Base-by-base conservation (phyloP, 1,140 invertebrate species). In the Xylocopa sonorina region DNA sequence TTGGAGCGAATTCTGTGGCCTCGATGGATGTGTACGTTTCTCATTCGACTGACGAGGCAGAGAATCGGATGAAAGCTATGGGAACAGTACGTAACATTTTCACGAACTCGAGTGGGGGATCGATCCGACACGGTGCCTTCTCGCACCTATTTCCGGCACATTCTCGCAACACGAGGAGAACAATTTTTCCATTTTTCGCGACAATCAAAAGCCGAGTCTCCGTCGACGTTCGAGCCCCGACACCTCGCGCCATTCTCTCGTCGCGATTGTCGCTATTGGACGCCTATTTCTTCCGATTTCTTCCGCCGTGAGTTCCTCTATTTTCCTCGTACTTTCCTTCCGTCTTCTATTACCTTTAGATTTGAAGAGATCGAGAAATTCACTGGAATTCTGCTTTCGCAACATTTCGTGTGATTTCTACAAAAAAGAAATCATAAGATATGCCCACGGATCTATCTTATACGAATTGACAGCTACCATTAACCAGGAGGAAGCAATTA, bases 151-250 rank as follows among this genome's bases (percentile, higher is more conserved):
- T 83, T 77, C 78, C 73, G 57, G 62, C 69, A 58, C 41, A 68
- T 43, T 74, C 72, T 55, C 51, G 43, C 63, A n/a, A 51, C 18
- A 34, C 71, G 58, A 38, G 68, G 50, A 53, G 27, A 74, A 84
- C 82, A 78, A 85, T 85, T 85, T 85, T 81, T 79, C 83, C 58
- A 82, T 85, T 85, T 85, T 72, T 57, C 48, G 38, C 29, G 46
- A 55, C 79, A 82, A 85, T 84, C 83, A 82, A 78, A 78, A 38
- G 21, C 67, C 46, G 50, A 29, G 38, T 38, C 29, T 43, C 58
- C 67, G 57, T 24, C 66, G 50, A 73, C 43, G 51, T 75, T 84
- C 64, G 68, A 71, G 50, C 38, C 63, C 72, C 50, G 62, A 57
- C 51, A 78, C 75, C 53, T 57, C n/a, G n/a, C n/a, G n/a, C 75